These are phyloP conservation scores for Autographa gamma DNA, from an alignment of 2,888 invertebrate species.

Conservation along the genomic window DNA sequence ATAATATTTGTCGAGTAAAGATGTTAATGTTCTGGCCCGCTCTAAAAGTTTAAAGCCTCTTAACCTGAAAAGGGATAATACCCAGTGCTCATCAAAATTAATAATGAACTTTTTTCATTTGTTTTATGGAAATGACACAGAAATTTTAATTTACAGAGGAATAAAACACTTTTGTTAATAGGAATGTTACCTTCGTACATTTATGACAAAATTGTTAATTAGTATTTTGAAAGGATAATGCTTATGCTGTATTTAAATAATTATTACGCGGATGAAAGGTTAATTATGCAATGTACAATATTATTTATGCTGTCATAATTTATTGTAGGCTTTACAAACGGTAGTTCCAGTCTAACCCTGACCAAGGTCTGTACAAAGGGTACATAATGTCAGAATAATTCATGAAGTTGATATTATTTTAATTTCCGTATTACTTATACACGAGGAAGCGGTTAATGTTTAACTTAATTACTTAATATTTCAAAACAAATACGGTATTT, in stretches of 20 bases:
- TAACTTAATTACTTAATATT: background rate
- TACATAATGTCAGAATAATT: conserved; percentile 39
- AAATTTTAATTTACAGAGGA: conserved; percentile 14
- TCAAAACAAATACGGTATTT: no score
- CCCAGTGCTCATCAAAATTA: conserved; percentile 38
- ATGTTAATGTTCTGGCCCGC: conserved; percentile 29
- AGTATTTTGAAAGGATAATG: background rate
- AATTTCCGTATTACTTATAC: conserved; percentile 23
- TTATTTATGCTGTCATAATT: conserved; percentile 52
- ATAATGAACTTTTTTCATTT: conserved; percentile 41
- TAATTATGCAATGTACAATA: conserved; percentile 35
- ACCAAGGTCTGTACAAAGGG: conserved; percentile 37
- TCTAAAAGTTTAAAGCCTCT: conserved; percentile 32
- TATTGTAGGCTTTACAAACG: conserved; percentile 46
- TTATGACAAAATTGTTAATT: conserved; percentile 4
- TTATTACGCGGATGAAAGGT: conserved; percentile 8
- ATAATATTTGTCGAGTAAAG: conserved; percentile 34
- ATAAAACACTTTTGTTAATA: background rate
- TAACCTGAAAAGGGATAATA: conserved; percentile 28
- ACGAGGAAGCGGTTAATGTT: background rate
- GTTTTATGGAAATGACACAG: conserved; percentile 35
- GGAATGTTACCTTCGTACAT: background rate
- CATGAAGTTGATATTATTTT: conserved; percentile 37
- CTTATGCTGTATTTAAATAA: background rate
- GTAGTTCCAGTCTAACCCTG: conserved; percentile 33